phyloP scores from a whole-genome alignment of 2,113 vertebrate species.

The Steatornis caripensis region DNA sequence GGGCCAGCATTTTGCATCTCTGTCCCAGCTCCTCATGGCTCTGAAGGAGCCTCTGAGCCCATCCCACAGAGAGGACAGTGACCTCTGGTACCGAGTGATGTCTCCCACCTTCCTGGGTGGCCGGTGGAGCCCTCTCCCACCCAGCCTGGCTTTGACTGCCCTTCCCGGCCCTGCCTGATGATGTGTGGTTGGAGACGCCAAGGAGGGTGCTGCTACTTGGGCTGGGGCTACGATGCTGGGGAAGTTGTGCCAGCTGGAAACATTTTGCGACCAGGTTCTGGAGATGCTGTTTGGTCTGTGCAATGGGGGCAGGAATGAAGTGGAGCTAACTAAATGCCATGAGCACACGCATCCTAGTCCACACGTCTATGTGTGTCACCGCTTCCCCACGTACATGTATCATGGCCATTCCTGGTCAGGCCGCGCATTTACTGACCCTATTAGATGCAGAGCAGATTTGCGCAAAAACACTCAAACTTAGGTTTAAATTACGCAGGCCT shows the following conservation, averaged over 20 bases:
- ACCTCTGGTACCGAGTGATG: neutral
- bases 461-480: neutral
- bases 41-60: neutral
- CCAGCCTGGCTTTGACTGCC: neutral
- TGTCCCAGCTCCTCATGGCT: neutral
- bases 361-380: neutral
- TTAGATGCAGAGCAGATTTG: neutral
- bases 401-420: neutral
- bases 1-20: neutral
- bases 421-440: neutral
- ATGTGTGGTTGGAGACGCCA: neutral
- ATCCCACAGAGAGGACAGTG: neutral
- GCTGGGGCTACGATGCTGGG: neutral
- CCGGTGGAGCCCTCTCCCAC: neutral
- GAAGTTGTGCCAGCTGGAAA: neutral
- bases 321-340: neutral
- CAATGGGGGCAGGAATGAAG: neutral
- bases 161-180: neutral
- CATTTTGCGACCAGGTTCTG: neutral
- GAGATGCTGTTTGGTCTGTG: neutral
- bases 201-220: neutral
- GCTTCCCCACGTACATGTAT: fast-evolving
- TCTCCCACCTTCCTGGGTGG: slow-evolving; percentile 23
- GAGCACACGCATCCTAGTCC: neutral
- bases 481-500: neutral